A percentile compares a stretch with the other conserved stretches of the same genome.
These are phyloP conservation scores for Pammene fasciana DNA, from an alignment of 2,888 invertebrate genomes.

Conservation along the genomic window DNA sequence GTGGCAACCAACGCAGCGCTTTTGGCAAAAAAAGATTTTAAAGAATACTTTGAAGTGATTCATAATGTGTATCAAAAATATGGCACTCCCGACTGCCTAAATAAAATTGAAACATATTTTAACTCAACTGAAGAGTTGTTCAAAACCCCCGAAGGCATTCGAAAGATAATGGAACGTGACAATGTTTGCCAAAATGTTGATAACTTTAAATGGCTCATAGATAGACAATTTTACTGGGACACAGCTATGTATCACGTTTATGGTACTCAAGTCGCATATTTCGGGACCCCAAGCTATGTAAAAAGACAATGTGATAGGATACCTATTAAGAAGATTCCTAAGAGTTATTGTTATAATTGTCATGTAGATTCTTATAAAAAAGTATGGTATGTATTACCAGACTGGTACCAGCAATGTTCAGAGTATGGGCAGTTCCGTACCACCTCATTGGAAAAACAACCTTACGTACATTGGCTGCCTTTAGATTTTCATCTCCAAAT, in stretches of 20 bases:
- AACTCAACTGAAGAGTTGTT: background rate
- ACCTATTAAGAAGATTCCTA: background rate
- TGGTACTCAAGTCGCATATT: too few species aligned
- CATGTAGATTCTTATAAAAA: background rate
- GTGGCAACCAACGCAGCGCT: background rate
- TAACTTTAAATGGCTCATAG: background rate
- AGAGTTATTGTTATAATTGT: background rate
- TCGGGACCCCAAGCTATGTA: background rate
- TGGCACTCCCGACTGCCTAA: background rate
- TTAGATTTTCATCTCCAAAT: background rate
- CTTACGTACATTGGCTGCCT: background rate
- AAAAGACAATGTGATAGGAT: background rate
- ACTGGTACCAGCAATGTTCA: background rate
- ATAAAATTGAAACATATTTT: background rate
- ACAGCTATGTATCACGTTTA: too few species aligned
- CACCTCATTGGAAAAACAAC: background rate
- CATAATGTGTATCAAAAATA: background rate
- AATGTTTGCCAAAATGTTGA: background rate
- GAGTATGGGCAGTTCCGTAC: background rate
- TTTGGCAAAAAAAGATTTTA: background rate
- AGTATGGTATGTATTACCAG: background rate
- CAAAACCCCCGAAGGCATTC: background rate
- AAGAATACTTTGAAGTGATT: background rate
- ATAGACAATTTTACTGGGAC: background rate
- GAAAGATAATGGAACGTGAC: background rate